phyloP scores from a whole-genome alignment of 2,888 invertebrate genomes.

The Habroteleia sp. region DNA sequence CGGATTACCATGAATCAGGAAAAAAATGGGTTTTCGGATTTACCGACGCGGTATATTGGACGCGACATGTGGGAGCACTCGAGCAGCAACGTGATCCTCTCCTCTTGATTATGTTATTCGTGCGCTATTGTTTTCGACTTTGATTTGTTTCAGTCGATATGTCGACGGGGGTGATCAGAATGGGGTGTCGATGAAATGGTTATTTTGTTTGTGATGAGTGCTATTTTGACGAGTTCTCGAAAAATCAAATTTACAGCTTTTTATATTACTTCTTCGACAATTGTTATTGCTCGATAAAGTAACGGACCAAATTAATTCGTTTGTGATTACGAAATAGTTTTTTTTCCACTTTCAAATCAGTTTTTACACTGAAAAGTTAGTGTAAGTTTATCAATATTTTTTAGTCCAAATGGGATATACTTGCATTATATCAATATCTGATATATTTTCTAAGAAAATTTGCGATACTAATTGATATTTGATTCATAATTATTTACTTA shows the following conservation, averaged over 20 bases:
- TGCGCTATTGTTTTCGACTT: conserved; percentile 59
- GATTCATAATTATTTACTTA: too few relatives aligned
- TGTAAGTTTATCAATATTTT: too few relatives aligned
- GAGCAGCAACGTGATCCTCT: conserved; percentile 62
- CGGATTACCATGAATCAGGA: conserved; percentile 73
- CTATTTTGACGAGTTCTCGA: conserved; percentile 7
- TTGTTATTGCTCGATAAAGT: too few relatives aligned
- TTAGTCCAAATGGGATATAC: too few relatives aligned
- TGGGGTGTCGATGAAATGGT: conserved; percentile 45
- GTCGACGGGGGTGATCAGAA: conserved; percentile 22
- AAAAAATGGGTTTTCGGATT: conserved; percentile 72
- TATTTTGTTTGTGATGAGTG: conserved; percentile 28
- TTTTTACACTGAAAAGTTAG: too few relatives aligned
- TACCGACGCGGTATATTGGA: conserved; percentile 66
- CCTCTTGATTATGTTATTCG: conserved; percentile 61
- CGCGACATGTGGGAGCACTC: conserved; percentile 66
- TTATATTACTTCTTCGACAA: background rate
- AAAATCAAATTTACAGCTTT: conserved; percentile 2
- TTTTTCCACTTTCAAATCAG: too few relatives aligned
- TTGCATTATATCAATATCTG: too few relatives aligned
- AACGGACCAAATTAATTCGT: too few relatives aligned
- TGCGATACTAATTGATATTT: too few relatives aligned
- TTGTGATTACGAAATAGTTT: too few relatives aligned
- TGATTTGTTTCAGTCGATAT: conserved; percentile 54
- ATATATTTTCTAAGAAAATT: too few relatives aligned